A percentile compares a stretch with the other conserved stretches of the same genome.
These are phyloP conservation scores for Catonia carolina DNA, from an alignment of 2,888 invertebrate genomes.

Conservation along the genomic window DNA sequence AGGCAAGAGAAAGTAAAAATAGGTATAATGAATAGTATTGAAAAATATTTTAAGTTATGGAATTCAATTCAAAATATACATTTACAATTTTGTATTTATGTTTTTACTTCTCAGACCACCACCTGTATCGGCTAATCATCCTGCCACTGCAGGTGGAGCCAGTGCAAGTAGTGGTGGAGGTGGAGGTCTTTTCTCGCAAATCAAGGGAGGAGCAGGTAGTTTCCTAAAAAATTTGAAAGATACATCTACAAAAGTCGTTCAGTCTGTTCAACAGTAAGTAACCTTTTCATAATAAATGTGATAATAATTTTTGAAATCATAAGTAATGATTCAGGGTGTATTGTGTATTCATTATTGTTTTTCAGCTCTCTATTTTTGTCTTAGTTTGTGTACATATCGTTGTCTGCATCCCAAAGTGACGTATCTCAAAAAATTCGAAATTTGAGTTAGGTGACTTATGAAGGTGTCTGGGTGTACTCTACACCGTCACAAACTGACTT, in stretches of 20 bases:
- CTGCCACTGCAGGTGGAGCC: neutral
- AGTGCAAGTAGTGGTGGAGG: conserved; percentile 24
- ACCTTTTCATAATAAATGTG: neutral
- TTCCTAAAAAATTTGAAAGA: conserved; percentile 91
- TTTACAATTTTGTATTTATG: neutral
- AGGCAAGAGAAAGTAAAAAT: too few species aligned
- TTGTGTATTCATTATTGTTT: neutral
- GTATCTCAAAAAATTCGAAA: too few species aligned
- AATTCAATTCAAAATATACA: too few species aligned
- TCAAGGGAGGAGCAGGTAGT: conserved; percentile 88
- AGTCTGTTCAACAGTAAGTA: conserved; percentile 84
- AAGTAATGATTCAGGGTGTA: neutral
- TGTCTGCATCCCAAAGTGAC: too few species aligned
- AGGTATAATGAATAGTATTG: too few species aligned
- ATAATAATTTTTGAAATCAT: neutral
- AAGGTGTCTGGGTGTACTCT: too few species aligned
- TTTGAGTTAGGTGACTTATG: too few species aligned
- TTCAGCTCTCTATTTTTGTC: too few species aligned
- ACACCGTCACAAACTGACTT: too few species aligned
- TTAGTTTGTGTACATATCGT: too few species aligned
- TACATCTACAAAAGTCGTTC: conserved; percentile 94
- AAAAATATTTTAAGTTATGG: too few species aligned
- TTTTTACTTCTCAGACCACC: conserved; percentile 17
- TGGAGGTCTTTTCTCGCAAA: conserved; percentile 71
- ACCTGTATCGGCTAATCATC: neutral